Evolutionary conservation across 2,797 vertebrate genomes (phyloP), one percentile per base, ranked within the genome.

Genomic region (Crenichthys baileyi): DNA sequence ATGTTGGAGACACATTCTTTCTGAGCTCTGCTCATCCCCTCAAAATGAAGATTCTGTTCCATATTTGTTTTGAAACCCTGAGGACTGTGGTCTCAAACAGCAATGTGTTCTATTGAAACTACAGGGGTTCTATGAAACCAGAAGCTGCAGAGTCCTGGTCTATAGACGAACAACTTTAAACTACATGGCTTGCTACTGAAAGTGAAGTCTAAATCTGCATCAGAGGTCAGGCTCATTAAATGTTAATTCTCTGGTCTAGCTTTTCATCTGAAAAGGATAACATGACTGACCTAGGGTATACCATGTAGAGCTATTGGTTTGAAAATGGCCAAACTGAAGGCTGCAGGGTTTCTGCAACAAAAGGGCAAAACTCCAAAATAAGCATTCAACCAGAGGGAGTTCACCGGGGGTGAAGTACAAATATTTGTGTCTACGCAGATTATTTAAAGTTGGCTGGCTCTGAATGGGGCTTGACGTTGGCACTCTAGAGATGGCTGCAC

Each of bases 1-100:
- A 71, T 44, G 81, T 76, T 80, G 4, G 76, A 86, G 72, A 79
- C 73, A 86, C 93, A 95, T 94, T 94, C 90, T 90, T 94, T 75
- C 81, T 79, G 84, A 80, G 89, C 83, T 76, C 78, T 83, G 86
- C 78, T 95, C 88, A 95, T 94, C 93, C 94, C 80, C 72, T 94
- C 86, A 86, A 95, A 95, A 95, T 94, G 92, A 95, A 90, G 83
- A 77, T 76, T 46, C 73, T 0, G 77, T 71, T 73, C 68, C 68
- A 63, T 87, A 89, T 83, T 82, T 86, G 82, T 92, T 90, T 79
- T 84, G 72, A 83, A 87, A 85, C 79, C 88, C 86, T 55, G 60
- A 11, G 75, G 84, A 58, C 70, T 89, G 77, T 80, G 80, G 85
- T 80, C 79, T 80, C 9, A 60, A 75, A 84, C 73, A 80, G 24